Conservation (phyloP, 2,888 invertebrate genomes). For the Pyrrhia umbra region DNA sequence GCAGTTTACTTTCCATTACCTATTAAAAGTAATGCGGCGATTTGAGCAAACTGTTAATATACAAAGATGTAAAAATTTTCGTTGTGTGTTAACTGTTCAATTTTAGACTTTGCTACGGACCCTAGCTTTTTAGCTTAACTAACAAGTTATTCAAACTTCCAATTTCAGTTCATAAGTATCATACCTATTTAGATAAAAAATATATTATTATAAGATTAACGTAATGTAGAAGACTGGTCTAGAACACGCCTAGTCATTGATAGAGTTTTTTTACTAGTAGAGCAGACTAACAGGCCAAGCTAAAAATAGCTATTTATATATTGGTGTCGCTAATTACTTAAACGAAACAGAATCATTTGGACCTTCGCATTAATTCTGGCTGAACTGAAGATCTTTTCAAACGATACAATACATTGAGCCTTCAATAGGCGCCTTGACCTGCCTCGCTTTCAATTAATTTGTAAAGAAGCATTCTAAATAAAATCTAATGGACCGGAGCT, state of each 20-base stretch:
- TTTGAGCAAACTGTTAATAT: neutral
- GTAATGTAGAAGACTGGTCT: too few species aligned
- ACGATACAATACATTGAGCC: constrained; percentile 6
- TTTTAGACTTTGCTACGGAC: neutral
- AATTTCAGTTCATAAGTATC: neutral
- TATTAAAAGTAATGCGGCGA: too few species aligned
- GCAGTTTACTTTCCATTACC: too few species aligned
- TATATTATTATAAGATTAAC: too few species aligned
- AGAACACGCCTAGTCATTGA: too few species aligned
- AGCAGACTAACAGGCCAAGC: too few species aligned
- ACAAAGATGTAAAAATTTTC: neutral
- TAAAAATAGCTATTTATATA: neutral
- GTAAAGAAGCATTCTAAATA: constrained; percentile 23
- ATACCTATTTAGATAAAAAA: too few species aligned
- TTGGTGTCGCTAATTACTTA: neutral
- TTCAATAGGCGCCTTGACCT: constrained; percentile 3
- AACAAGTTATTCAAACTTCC: neutral
- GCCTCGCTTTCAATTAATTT: constrained; percentile 12
- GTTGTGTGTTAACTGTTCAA: neutral
- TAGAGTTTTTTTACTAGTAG: too few species aligned
- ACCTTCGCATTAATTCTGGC: neutral
- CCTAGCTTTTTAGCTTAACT: neutral
- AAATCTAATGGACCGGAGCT: constrained; percentile 5
- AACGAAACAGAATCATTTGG: neutral
- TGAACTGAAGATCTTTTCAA: constrained; percentile 14